phyloP scores from a whole-genome alignment of 2,888 invertebrate genomes.

The Dryobota labecula region DNA sequence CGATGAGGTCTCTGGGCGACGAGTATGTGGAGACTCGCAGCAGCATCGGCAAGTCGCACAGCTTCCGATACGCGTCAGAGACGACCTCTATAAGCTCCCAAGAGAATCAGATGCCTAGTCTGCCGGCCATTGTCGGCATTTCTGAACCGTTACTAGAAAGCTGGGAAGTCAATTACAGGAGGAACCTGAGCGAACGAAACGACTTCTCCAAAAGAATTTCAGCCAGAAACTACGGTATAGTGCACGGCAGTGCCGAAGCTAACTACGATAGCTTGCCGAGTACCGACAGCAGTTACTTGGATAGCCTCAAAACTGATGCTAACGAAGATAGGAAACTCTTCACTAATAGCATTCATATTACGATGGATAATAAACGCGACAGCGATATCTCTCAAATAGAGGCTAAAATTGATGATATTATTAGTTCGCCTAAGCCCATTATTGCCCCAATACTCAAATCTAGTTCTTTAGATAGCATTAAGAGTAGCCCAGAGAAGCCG shows the following conservation, averaged over 20 bases:
- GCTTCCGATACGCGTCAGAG: constrained; percentile 92
- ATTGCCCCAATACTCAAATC: constrained; percentile 88
- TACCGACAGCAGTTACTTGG: constrained; percentile 87
- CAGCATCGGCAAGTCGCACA: constrained; percentile 93
- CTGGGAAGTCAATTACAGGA: constrained; percentile 89
- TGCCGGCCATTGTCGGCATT: constrained; percentile 88
- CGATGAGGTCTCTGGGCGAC: constrained; percentile 84
- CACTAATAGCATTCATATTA: constrained; percentile 85
- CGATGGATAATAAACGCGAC: constrained; percentile 84
- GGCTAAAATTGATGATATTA: constrained; percentile 90
- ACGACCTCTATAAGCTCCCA: constrained; percentile 86
- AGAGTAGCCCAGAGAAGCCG: constrained; percentile 89
- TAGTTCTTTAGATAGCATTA: constrained; percentile 91
- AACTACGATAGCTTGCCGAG: constrained; percentile 87
- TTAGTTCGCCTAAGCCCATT: constrained; percentile 89
- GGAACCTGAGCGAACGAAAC: constrained; percentile 84
- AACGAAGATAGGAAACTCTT: constrained; percentile 84
- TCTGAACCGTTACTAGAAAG: constrained; percentile 88
- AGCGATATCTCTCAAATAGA: constrained; percentile 89
- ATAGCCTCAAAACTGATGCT: constrained; percentile 85
- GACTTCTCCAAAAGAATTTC: constrained; percentile 84
- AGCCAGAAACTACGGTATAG: constrained; percentile 83
- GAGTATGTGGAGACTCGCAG: constrained; percentile 88
- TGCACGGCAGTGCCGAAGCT: constrained; percentile 79
- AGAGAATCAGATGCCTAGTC: constrained; percentile 88